Evolutionary conservation across 37 sponge, comb jelly and placozoan genomes (phyloP), one percentile per base, ranked within the genome.

Genomic region (Chondrosia reniformis): DNA sequence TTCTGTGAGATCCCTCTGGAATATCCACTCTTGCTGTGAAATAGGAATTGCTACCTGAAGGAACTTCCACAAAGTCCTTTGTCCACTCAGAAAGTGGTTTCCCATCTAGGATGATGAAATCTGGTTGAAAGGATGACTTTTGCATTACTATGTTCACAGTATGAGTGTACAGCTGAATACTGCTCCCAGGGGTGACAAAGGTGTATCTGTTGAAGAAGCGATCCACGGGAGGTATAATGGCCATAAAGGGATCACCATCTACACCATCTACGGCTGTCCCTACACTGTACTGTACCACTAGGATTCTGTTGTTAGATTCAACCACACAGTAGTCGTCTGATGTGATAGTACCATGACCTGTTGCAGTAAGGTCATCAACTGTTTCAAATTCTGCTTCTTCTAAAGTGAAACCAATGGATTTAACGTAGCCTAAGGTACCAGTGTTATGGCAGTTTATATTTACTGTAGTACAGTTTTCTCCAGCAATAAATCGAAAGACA

Each of bases 161-260:
- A 40, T 69, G 72, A 10, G 15, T 4, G 10, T 69, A 69, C 1
- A 2, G 15, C 22, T 69, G 72, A 3, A 69, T 44, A 40, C 37
- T 21, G 13, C 72, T 69, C 37, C 22, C 44, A 40, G n/a, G 36
- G 24, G 31, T 69, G 72, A 34, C 41, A 40, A 69, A 69, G 1
- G 72, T 69, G 43, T 34, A 40, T 1, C 42, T 36, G 24, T 40
- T 13, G 4, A 44, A 69, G 2, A 37, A 13, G 22, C 40, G 40
- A 25, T 40, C 72, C 4, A 6, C 24, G 5, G 72, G 43, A 43
- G 72, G 72, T 24, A 69, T 21, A 25, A 69, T 40, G 31, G 72
- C 72, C 72, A 69, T 69, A 24, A 69, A 69, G 72, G 72, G 72
- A 39, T 69, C 72, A 40, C 42, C 72, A 43, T 41, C 24, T 42